Conservation (phyloP, 2,797 vertebrate species). For the Carduelis carduelis region DNA sequence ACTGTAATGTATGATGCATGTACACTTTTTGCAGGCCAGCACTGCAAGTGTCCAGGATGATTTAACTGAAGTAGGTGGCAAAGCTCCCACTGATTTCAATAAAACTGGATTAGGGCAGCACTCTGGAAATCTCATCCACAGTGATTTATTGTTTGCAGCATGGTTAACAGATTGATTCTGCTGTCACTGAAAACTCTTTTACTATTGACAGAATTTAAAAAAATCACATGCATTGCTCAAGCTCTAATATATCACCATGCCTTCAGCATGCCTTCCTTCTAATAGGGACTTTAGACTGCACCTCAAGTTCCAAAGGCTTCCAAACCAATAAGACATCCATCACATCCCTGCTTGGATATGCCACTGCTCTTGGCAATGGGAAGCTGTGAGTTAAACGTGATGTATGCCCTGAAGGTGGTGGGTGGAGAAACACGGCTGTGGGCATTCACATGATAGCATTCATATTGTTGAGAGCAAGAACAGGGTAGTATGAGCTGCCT, state of each 20-base stretch:
- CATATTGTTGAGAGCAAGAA: not conserved
- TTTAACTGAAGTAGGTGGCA: constrained; percentile 20
- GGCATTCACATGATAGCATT: constrained; percentile 11
- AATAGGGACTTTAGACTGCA: not conserved
- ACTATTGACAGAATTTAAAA: not conserved
- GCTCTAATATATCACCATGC: not conserved
- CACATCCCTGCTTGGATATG: not conserved
- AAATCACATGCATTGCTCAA: not conserved
- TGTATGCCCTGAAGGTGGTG: not conserved
- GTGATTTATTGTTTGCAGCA: not conserved
- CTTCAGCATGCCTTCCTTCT: not conserved
- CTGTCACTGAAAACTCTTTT: not conserved
- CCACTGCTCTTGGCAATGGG: not conserved
- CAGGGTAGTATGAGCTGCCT: not conserved
- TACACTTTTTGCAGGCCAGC: not conserved
- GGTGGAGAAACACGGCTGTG: constrained; percentile 27
- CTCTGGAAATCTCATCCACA: constrained; percentile 8
- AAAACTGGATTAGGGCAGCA: not conserved
- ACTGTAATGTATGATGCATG: accelerated
- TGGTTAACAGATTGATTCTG: not conserved
- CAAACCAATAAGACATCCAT: not conserved
- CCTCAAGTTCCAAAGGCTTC: not conserved
- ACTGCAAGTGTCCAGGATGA: not conserved
- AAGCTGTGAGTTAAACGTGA: not conserved
- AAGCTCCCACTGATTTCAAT: constrained; percentile 41